Percentiles rank a stretch among this genome's conserved stretches.
phyloP scores from a whole-genome alignment of 1,140 invertebrate species.

The Zelostemma sp. region DNA sequence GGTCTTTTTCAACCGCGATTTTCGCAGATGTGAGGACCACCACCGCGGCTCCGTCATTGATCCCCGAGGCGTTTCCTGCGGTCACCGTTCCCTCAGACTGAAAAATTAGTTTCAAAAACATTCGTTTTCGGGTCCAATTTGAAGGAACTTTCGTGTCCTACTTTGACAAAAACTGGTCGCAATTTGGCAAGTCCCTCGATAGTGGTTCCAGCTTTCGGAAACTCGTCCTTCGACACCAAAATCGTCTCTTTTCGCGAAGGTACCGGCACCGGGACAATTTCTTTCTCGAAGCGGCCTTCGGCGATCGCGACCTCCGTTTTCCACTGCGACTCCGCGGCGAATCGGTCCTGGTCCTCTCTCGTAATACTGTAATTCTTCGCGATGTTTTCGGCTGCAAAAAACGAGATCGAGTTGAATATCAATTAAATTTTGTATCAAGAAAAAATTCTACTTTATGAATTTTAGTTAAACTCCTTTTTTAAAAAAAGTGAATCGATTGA shows the following conservation, averaged over 20 bases:
- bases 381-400: constrained; percentile 80
- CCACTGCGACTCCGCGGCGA: constrained; percentile 80
- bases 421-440: too few relatives aligned
- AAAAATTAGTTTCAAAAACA: constrained; percentile 12
- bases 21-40: constrained; percentile 78
- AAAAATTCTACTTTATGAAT: too few relatives aligned
- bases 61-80: constrained; percentile 83
- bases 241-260: constrained; percentile 68
- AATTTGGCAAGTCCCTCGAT: constrained; percentile 74
- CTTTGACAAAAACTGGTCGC: constrained; percentile 75
- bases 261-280: constrained; percentile 78
- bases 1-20: constrained; percentile 68
- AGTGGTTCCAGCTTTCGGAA: constrained; percentile 75
- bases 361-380: constrained; percentile 78
- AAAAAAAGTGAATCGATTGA: too few relatives aligned
- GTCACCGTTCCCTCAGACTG: constrained; percentile 78
- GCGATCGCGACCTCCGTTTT: constrained; percentile 77
- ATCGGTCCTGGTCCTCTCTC: constrained; percentile 82
- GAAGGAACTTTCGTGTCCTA: too few relatives aligned
- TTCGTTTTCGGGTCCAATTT: too few relatives aligned
- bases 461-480: too few relatives aligned
- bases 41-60: constrained; percentile 90
- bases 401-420: neutral
- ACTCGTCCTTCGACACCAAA: constrained; percentile 78
- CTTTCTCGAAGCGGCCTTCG: constrained; percentile 77